Base-by-base conservation (phyloP, 2,797 vertebrate genomes). In the Onychomys torridus region DNA sequence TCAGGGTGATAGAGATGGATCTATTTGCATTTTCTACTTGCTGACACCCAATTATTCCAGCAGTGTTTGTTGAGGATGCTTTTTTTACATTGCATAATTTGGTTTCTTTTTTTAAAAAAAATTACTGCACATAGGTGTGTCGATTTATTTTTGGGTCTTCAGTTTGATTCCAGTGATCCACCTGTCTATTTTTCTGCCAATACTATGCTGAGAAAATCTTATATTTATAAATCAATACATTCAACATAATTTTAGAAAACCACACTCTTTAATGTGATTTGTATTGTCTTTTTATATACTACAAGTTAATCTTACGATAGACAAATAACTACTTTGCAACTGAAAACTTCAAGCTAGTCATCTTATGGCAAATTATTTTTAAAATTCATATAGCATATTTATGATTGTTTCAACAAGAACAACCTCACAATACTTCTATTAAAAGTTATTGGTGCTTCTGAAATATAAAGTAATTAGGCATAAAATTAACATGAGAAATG, bases 381-480 rank as follows among this genome's bases (percentile, higher is more conserved):
- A 16, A 93, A 25, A 95, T 63, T 82, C 96, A 93, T 94, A 91
- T 67, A 97, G 87, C 8, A 82, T 95, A 93, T 43, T 97, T 97
- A 96, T 86, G 94, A 96, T 61, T 81, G 79, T 97, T 97, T 96
- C 81, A 96, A 92, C 82, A 94, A 92, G 32, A 25, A 2, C 75
- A 96, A 61, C 9, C 10, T 88, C 97, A 94, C 10, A 83, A 95
- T 96, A 89, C 71, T 93, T 49, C 84, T 96, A 95, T 97, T 98
- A 96, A 97, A n/a, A 94, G 87, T 97, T 97, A 93, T 79, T 95
- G 83, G 61, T 90, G 97, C 71, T 97, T 97, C 88, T 95, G 86
- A 98, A 97, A 95, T 94, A 86, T 84, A 87, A 94, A 82, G 57
- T 94, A 95, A 97, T 83, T 2, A 0, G 93, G 57, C 91, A 86